Evolutionary conservation across 2,113 vertebrate species (phyloP).

Genomic region (Hystrix brachyura): DNA sequence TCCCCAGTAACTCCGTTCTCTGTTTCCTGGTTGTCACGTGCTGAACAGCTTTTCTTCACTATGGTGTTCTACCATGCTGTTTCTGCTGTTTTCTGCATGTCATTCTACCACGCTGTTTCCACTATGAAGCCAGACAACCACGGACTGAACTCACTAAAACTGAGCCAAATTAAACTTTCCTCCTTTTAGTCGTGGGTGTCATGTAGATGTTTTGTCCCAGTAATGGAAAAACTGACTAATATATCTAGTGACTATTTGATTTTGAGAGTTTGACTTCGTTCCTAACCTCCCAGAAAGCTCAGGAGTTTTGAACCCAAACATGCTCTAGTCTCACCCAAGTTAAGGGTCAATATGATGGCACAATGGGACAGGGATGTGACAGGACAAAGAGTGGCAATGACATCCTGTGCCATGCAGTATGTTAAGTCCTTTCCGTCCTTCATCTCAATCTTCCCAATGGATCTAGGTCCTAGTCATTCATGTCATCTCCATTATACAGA

Average conservation of each 20-base stretch:
- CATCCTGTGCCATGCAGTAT: background rate
- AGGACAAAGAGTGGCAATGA: background rate
- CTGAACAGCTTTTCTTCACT: background rate
- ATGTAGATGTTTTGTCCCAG: background rate
- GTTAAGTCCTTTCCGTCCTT: background rate
- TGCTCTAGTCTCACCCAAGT: accelerated
- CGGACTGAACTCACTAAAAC: background rate
- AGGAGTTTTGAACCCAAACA: background rate
- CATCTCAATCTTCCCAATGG: background rate
- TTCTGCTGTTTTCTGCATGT: background rate
- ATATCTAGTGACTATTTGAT: background rate
- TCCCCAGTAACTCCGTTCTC: background rate
- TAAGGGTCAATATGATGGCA: background rate
- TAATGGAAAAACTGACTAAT: background rate
- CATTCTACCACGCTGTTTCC: background rate
- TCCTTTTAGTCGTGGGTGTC: background rate
- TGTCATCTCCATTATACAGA: background rate
- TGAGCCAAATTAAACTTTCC: background rate
- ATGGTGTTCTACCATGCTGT: background rate
- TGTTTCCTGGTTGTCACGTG: background rate
- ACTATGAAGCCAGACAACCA: background rate
- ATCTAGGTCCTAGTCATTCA: background rate
- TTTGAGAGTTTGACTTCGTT: background rate
- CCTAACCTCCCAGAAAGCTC: background rate
- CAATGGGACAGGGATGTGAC: background rate